Conservation (phyloP, 1,140 invertebrate genomes). For the Zaprionus ornatus region DNA sequence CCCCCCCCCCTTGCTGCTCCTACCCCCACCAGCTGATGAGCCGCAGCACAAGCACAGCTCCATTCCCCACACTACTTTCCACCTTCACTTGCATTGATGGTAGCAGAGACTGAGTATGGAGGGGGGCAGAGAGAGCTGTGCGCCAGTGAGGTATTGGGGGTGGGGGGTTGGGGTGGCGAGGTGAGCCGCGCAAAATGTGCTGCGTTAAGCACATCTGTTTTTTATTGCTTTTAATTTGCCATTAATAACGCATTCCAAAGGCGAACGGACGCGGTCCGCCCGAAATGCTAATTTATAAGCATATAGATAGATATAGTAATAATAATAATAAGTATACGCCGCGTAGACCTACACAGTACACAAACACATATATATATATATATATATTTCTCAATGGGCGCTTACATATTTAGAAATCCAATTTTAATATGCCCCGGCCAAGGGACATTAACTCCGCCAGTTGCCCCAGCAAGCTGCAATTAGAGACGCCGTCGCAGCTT, state of each 20-base stretch:
- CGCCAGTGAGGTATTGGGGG: background rate
- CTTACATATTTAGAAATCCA: constrained; percentile 44
- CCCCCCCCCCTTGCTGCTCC: background rate
- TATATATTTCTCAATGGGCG: no score
- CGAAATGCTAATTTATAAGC: constrained; percentile 77
- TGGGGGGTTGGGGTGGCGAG: background rate
- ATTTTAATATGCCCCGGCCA: constrained; percentile 50
- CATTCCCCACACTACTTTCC: background rate
- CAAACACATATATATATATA: constrained; percentile 4
- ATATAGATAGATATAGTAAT: constrained; percentile 62
- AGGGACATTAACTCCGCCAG: constrained; percentile 39
- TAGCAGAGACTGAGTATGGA: background rate
- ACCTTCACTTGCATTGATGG: constrained; percentile 2
- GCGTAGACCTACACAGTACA: background rate
- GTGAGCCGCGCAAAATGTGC: constrained; percentile 68
- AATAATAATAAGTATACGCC: constrained; percentile 45
- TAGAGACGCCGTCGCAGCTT: constrained; percentile 14
- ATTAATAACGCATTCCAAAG: constrained; percentile 83
- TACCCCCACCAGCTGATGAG: constrained; percentile 50
- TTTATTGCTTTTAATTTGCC: constrained; percentile 84
- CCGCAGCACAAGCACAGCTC: constrained; percentile 38
- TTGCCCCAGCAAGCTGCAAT: constrained; percentile 22
- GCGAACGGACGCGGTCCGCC: constrained; percentile 54
- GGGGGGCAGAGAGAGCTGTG: background rate
- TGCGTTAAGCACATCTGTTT: constrained; percentile 83